These are phyloP conservation scores for Punctoribates punctum DNA, from an alignment of 2,888 invertebrate genomes.

Conservation along the genomic window DNA sequence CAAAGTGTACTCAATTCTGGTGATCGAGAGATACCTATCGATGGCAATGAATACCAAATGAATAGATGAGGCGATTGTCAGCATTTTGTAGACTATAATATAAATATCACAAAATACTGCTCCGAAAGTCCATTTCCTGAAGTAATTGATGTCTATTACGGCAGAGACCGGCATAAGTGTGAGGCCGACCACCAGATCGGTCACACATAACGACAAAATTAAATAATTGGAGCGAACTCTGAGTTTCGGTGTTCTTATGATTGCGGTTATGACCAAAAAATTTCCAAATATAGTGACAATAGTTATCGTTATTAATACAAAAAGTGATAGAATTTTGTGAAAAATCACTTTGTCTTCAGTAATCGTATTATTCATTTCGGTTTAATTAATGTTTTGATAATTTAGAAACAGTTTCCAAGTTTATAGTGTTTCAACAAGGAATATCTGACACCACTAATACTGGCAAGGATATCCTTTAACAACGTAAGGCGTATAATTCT, in stretches of 20 bases:
- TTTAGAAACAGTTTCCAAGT: too few relatives aligned
- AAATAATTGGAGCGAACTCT: constrained; percentile 8
- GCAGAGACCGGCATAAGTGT: neutral
- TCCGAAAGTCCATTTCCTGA: neutral
- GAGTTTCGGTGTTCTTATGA: constrained; percentile 8
- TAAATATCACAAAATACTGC: constrained; percentile 16
- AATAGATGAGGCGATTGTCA: neutral
- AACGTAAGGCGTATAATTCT: too few relatives aligned
- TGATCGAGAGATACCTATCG: constrained; percentile 9
- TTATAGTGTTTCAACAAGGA: too few relatives aligned
- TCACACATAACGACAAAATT: neutral
- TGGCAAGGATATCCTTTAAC: too few relatives aligned
- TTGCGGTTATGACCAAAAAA: constrained; percentile 23
- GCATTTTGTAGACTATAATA: neutral
- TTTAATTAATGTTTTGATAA: too few relatives aligned
- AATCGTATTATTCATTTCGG: neutral
- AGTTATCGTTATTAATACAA: neutral
- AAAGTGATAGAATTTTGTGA: neutral
- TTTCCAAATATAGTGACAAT: neutral
- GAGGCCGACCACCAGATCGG: neutral
- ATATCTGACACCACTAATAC: too few relatives aligned
- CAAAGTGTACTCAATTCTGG: neutral
- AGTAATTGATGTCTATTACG: neutral
- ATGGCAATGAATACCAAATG: neutral
- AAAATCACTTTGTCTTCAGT: neutral